These are phyloP conservation scores for Pseudomugil tenellus DNA, from an alignment of 2,797 vertebrate genomes.

Conservation along the genomic window DNA sequence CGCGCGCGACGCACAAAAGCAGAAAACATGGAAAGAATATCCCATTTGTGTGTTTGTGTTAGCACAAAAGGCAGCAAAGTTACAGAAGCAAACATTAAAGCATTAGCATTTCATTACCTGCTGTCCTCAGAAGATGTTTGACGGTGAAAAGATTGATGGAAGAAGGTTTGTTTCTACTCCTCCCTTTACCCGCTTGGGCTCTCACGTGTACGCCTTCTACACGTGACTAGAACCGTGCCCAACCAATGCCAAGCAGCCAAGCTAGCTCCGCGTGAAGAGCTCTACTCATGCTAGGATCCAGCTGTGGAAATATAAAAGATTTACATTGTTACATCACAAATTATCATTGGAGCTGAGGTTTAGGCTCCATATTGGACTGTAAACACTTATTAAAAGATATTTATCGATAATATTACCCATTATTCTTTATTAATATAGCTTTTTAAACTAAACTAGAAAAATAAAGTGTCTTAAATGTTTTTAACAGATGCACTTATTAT, in stretches of 20 bases:
- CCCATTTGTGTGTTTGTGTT: neutral
- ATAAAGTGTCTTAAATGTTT: neutral
- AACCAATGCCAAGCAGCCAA: neutral
- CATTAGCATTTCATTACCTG: conserved; percentile 34
- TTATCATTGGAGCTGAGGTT: too few species aligned
- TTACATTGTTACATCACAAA: neutral
- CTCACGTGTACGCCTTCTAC: too few species aligned
- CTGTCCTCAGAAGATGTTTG: neutral
- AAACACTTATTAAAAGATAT: too few species aligned
- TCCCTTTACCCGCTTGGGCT: conserved; percentile 7
- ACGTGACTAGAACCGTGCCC: neutral
- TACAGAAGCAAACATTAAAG: neutral
- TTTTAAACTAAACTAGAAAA: too few species aligned
- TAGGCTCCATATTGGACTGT: too few species aligned
- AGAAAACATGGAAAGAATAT: neutral
- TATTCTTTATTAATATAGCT: too few species aligned
- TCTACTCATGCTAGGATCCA: neutral
- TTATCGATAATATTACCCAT: too few species aligned
- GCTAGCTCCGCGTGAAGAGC: neutral
- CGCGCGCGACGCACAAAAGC: neutral
- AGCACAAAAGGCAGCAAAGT: neutral
- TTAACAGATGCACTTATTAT: neutral
- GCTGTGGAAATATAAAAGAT: neutral
- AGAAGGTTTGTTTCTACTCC: neutral
- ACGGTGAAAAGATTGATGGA: neutral